Base-by-base conservation (phyloP, 1,140 invertebrate species). In the Sipha flava region DNA sequence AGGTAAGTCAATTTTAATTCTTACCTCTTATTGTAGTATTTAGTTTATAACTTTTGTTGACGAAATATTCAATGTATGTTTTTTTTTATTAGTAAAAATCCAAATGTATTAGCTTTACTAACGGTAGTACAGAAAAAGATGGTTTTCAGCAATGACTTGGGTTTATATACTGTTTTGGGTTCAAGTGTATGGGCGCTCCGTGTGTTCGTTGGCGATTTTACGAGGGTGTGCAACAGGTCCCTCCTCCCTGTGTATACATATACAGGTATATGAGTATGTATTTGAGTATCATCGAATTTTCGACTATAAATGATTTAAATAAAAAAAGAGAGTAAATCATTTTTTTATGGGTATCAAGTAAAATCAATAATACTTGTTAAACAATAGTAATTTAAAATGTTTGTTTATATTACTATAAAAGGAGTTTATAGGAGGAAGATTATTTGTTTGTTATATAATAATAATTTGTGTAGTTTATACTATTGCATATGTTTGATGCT, bases 151-250 rank as follows among this genome's bases (percentile, higher is more conserved):
- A 16, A 18, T 18, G 66, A 18, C 14, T 29, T 10, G 66, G 21
- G 66, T 70, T 70, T 70, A 47, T 70, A 70, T 70, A 70, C 26
- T 14, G 40, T 70, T 45, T 70, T 40, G 34, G 34, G 9, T 68
- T 16, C 21, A 14, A 4, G 16, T 16, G 4, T 16, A 70, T 40
- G 66, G 66, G 66, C 66, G 66, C 66, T 45, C 66, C 66, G 23
- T 47, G 66, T 70, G 66, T 70, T 45, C 23, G 40, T 23, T 66
- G 62, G 34, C 12, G 18, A 40, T 40, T n/a, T n/a, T 66, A 40
- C 16, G 18, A 23, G 43, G 66, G 40, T 47, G 66, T 29, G 40
- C 66, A 70, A 70, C 66, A 70, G 18, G 40, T 70, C 23, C 26
- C 40, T 70, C 66, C 66, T 29, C 66, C 66, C 66, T n/a, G 14